phyloP scores from a whole-genome alignment of 37 sponge, comb jelly and placozoan species.

The Spongilla lacustris region DNA sequence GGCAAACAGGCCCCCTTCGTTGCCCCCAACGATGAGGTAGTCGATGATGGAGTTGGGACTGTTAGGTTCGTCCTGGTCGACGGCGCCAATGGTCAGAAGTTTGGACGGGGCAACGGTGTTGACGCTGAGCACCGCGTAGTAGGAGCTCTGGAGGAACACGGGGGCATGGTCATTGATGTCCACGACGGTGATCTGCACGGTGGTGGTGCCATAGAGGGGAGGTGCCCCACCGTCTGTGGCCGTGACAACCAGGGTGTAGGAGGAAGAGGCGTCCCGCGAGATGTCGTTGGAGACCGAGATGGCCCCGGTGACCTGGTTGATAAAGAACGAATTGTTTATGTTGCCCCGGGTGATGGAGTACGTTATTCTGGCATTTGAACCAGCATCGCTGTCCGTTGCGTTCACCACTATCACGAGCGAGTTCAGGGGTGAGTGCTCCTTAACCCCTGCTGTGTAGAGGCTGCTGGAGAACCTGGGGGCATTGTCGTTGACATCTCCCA shows the following conservation, averaged over 20 bases:
- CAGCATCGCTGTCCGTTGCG: slow-evolving; percentile 67
- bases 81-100: slow-evolving; percentile 8
- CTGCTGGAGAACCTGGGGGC: slow-evolving; percentile 29
- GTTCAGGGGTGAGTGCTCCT: slow-evolving; percentile 24
- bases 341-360: slow-evolving; percentile 33
- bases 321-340: slow-evolving; percentile 5
- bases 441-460: slow-evolving; percentile 13
- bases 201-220: slow-evolving; percentile 1
- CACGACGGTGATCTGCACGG: slow-evolving; percentile 42
- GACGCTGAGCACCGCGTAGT: slow-evolving; percentile 35
- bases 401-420: slow-evolving; percentile 20
- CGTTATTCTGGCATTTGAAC: slow-evolving; percentile 43
- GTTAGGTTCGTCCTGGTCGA: slow-evolving; percentile 49
- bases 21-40: slow-evolving; percentile 34
- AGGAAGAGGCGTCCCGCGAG: background rate
- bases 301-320: slow-evolving; percentile 46
- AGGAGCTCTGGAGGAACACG: background rate
- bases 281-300: background rate
- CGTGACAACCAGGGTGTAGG: slow-evolving; percentile 2
- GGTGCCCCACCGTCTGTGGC: slow-evolving; percentile 50
- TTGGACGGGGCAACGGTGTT: slow-evolving; percentile 1
- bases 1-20: slow-evolving; percentile 13
- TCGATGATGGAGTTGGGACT: slow-evolving; percentile 1
- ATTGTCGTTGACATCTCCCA: slow-evolving; percentile 79
- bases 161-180: slow-evolving; percentile 75